phyloP scores from a whole-genome alignment of 92 coral and sea anemone genomes.

The Scolanthus callimorphus region DNA sequence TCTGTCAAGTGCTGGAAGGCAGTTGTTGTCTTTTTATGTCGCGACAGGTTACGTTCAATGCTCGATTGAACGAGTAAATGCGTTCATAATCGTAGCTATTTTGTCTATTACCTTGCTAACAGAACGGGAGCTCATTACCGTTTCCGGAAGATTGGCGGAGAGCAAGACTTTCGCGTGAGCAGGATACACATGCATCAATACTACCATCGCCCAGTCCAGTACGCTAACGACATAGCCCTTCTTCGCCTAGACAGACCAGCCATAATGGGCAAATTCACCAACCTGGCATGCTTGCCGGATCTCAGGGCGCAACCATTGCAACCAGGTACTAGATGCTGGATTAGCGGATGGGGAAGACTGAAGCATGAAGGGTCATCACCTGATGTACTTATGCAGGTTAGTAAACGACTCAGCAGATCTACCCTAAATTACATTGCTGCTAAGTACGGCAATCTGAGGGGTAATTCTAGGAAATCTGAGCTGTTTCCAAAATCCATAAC shows the following conservation, averaged over 20 bases:
- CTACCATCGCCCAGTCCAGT: constrained; percentile 8
- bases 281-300: constrained; percentile 20
- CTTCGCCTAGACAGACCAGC: constrained; percentile 13
- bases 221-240: constrained; percentile 11
- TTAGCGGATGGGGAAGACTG: constrained; percentile 30
- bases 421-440: too few species aligned
- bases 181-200: constrained; percentile 2
- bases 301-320: neutral
- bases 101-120: neutral
- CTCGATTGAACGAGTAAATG: too few species aligned
- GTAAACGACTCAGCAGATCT: neutral
- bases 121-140: constrained; percentile 11
- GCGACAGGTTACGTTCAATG: neutral
- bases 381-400: constrained; percentile 4
- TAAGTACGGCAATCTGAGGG: too few species aligned
- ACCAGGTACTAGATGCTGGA: constrained; percentile 16
- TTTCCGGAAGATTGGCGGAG: neutral
- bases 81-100: too few species aligned
- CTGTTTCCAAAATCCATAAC: too few species aligned
- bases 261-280: constrained; percentile 6
- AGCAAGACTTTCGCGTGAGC: constrained; percentile 3
- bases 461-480: too few species aligned
- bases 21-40: neutral
- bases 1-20: neutral
- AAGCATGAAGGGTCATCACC: constrained; percentile 18